Evolutionary conservation across 2,113 vertebrate genomes (phyloP).

Genomic region (Embiotoca jacksoni): DNA sequence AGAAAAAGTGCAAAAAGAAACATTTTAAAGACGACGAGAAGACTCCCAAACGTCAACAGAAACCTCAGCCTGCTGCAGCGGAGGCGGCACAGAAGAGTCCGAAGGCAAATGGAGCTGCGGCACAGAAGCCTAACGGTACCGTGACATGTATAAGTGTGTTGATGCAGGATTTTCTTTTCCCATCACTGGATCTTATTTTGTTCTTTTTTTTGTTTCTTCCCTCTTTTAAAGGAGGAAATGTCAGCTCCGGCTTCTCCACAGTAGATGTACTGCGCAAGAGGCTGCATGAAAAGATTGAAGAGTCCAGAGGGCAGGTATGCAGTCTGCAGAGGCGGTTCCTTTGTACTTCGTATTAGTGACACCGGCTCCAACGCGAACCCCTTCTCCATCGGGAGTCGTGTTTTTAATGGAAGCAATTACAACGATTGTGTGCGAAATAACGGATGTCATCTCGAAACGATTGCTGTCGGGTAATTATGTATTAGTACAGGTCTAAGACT

Average conservation of each 20-base stretch:
- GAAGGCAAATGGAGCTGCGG: conserved; percentile 29
- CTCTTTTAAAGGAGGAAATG: conserved; percentile 67
- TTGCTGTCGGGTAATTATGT: too few relatives aligned
- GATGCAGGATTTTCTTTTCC: neutral
- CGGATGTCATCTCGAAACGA: too few relatives aligned
- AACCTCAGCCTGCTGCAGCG: neutral
- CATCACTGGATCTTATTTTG: neutral
- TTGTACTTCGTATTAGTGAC: too few relatives aligned
- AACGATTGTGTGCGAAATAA: too few relatives aligned
- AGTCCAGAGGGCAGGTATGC: conserved; percentile 89
- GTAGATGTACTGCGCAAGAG: conserved; percentile 90
- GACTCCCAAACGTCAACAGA: conserved; percentile 58
- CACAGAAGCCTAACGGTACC: conserved; percentile 59
- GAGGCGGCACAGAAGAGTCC: conserved; percentile 34
- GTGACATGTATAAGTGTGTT: neutral
- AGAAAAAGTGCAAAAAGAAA: conserved; percentile 82
- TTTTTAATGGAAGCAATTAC: too few relatives aligned
- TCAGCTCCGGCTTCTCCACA: conserved; percentile 79
- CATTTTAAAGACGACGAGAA: conserved; percentile 54
- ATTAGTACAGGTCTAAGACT: too few relatives aligned
- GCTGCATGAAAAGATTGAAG: conserved; percentile 92
- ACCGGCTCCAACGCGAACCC: too few relatives aligned
- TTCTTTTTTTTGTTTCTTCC: neutral
- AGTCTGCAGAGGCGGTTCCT: neutral
- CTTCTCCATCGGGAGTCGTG: too few relatives aligned